A percentile compares a stretch with the other conserved stretches of the same genome.
Evolutionary conservation across 30 jellyfish, hydroid and myxozoan genomes (phyloP).

Genomic region (Aurelia aurita): DNA sequence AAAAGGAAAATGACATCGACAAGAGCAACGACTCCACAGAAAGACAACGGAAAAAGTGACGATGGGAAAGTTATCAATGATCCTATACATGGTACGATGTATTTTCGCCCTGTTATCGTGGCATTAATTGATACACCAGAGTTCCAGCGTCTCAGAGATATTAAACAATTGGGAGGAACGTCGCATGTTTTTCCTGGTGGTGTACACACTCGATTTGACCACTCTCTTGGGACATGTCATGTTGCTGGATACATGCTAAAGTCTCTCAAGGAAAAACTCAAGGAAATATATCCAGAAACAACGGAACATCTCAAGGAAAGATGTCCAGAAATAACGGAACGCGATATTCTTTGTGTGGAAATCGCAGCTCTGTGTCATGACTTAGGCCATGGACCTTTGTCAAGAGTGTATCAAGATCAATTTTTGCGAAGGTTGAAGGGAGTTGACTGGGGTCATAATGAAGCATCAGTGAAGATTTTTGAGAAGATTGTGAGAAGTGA

Average conservation of each 20-base stretch:
- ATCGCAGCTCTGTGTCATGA: slow-evolving; percentile 73
- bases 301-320: not conserved
- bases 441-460: slow-evolving; percentile 57
- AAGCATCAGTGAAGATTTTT: slow-evolving; percentile 25
- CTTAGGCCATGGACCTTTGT: slow-evolving; percentile 81
- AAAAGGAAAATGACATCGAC: slow-evolving; percentile 8
- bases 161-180: slow-evolving; percentile 72
- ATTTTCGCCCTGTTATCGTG: not conserved
- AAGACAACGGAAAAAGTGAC: slow-evolving; percentile 7
- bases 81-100: slow-evolving; percentile 66
- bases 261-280: slow-evolving; percentile 8
- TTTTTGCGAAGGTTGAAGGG: slow-evolving; percentile 28
- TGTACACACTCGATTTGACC: slow-evolving; percentile 70
- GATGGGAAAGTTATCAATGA: slow-evolving; percentile 47
- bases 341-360: slow-evolving; percentile 4
- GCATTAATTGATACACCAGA: slow-evolving; percentile 50
- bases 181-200: slow-evolving; percentile 58
- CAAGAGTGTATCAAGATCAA: slow-evolving; percentile 48
- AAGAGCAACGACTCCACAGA: slow-evolving; percentile 52
- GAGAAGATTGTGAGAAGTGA: slow-evolving; percentile 12
- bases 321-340: slow-evolving; percentile 13
- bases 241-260: slow-evolving; percentile 29
- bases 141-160: slow-evolving; percentile 62
- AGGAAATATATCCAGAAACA: too few relatives aligned
- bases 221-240: slow-evolving; percentile 66